Conservation (phyloP, 2,888 invertebrate genomes). For the Diarsia dahlii region DNA sequence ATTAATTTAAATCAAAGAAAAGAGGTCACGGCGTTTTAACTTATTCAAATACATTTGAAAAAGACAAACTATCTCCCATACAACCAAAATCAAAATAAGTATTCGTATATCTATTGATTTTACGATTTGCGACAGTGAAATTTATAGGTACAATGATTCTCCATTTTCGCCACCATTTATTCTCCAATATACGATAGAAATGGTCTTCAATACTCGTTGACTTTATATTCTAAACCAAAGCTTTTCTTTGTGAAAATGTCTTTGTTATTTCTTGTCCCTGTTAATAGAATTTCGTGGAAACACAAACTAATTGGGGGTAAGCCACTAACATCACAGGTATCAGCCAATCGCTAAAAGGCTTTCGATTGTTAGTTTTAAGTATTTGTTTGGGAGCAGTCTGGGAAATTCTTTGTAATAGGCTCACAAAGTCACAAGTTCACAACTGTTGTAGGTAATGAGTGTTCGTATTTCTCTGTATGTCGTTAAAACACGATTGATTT, state of each 20-base stretch:
- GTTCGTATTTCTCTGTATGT: conserved; percentile 3
- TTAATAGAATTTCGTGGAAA: conserved; percentile 18
- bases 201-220: conserved; percentile 16
- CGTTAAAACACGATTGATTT: conserved; percentile 2
- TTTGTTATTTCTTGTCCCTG: conserved; percentile 27
- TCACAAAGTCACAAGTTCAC: conserved; percentile 1
- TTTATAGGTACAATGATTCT: conserved; percentile 67
- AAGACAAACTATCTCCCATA: conserved; percentile 18
- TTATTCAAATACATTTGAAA: conserved; percentile 25
- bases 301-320: conserved; percentile 23
- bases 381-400: conserved; percentile 32
- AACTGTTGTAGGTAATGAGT: conserved; percentile 17
- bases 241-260: neutral
- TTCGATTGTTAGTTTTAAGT: conserved; percentile 36
- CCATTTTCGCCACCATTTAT: conserved; percentile 65
- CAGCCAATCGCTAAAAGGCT: conserved; percentile 21
- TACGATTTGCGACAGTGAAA: conserved; percentile 63
- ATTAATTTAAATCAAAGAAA: conserved; percentile 42
- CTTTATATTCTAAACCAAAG: conserved; percentile 19
- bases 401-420: conserved; percentile 21
- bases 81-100: conserved; percentile 26
- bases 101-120: conserved; percentile 62
- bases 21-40: neutral
- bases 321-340: conserved; percentile 7
- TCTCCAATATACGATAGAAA: conserved; percentile 31